Base-by-base conservation (phyloP, 2,888 invertebrate genomes). In the Pseudococcus jackbeardsleyi region DNA sequence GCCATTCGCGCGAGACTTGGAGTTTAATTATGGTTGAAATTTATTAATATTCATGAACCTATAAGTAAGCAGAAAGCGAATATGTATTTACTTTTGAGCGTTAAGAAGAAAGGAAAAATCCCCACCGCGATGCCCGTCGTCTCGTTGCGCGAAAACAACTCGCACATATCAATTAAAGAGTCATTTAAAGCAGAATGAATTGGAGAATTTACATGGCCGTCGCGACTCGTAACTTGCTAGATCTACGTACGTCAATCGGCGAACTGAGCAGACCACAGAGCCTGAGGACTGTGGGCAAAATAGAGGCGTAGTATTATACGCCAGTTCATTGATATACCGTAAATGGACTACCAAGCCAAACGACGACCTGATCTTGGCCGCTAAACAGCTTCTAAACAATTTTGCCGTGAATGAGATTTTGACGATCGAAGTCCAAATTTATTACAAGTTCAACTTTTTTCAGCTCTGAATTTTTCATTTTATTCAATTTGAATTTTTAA, bases 161-260 rank as follows among this genome's bases (percentile, higher is more conserved):
- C 77, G 77, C n/a, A 77, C 77, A 39, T 77, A 77, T 77, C 77
- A 77, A 77, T 77, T 77, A 77, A 77, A 42, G 2, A 42, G n/a
- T 77, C 77, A n/a, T 77, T 72, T 11, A 77, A 39, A 77, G 68
- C 68, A 26, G 26, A 68, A 68, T 68, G 68, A 68, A 68, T 68
- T 26, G 26, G n/a, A 54, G 15, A n/a, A n/a, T 54, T n/a, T 50
- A 19, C n/a, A 64, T 64, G 15, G 64, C 6, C 17, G 59, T 59
- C 59, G 59, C 59, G 59, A 59, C 15, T 59, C 59, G 59, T 7
- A 15, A 59, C 15, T 59, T n/a, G 59, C n/a, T 3, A n/a, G 12
- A 59, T 59, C 17, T 19, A 59, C 12, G 17, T 54, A 54, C 59
- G 59, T 59, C 59, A 59, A 59, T 59, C 48, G 59, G n/a, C 42